These are phyloP conservation scores for Noctua comes DNA, from an alignment of 2,888 invertebrate species.

Conservation along the genomic window DNA sequence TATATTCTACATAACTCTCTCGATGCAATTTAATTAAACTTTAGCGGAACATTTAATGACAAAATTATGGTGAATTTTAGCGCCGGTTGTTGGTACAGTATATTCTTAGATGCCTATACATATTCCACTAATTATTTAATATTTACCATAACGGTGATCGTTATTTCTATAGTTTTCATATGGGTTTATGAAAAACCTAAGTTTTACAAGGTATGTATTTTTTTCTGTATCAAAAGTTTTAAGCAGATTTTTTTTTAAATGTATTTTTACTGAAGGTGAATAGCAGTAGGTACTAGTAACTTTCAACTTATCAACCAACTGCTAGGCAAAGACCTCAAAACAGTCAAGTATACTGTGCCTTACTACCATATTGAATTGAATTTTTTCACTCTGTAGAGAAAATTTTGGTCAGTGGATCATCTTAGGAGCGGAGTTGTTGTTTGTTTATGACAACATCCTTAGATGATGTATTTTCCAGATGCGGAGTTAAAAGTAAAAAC, in stretches of 20 bases:
- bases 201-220: constrained; percentile 80
- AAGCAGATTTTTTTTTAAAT: not conserved
- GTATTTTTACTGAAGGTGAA: not conserved
- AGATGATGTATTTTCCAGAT: not conserved
- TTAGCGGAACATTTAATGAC: not conserved
- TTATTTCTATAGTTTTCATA: constrained; percentile 75
- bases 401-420: not conserved
- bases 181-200: constrained; percentile 82
- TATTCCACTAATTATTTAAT: constrained; percentile 81
- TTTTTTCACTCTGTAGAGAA: not conserved
- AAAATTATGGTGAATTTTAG: constrained; percentile 54
- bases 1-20: not conserved
- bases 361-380: not conserved
- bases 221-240: not conserved
- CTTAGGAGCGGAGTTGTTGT: no score
- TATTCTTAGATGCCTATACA: constrained; percentile 79
- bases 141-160: constrained; percentile 74
- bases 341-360: not conserved
- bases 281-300: not conserved
- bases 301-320: not conserved
- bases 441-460: not conserved
- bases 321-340: not conserved
- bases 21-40: not conserved
- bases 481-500: not conserved
- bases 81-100: constrained; percentile 72